phyloP scores from a whole-genome alignment of 1,140 invertebrate species.

The Ceratoteleas bidentatus region DNA sequence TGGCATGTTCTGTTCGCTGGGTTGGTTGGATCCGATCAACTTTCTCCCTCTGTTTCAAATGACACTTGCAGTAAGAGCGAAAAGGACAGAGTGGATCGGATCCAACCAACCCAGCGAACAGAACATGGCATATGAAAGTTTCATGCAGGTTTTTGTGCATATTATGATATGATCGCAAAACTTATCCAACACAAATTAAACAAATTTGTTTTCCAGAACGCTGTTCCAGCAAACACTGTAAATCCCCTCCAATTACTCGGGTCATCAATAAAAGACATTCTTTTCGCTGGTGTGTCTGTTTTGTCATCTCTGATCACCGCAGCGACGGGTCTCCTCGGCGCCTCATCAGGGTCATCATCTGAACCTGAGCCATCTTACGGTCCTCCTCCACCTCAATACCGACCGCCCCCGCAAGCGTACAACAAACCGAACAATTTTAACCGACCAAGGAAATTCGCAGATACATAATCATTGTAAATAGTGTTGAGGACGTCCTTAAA shows the following conservation, averaged over 20 bases:
- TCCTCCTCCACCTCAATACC: conserved; percentile 28
- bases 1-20: too few species aligned
- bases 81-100: too few species aligned
- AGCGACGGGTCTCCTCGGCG: conserved; percentile 68
- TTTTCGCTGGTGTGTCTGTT: conserved; percentile 70
- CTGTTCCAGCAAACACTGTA: conserved; percentile 65
- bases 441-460: conserved; percentile 36
- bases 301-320: conserved; percentile 69
- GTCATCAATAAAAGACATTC: conserved; percentile 71
- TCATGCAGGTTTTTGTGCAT: too few species aligned
- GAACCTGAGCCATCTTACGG: conserved; percentile 60
- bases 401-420: neutral
- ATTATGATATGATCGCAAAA: too few species aligned
- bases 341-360: conserved; percentile 65
- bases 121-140: too few species aligned
- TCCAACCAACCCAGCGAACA: too few species aligned
- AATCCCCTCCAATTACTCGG: conserved; percentile 70
- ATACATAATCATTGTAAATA: conserved; percentile 27
- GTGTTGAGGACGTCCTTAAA: conserved; percentile 3
- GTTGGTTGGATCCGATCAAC: too few species aligned
- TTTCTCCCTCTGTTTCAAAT: too few species aligned
- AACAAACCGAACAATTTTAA: conserved; percentile 15
- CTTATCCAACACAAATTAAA: too few species aligned
- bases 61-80: too few species aligned
- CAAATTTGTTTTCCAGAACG: conserved; percentile 37